Evolutionary conservation across 2,113 vertebrate genomes (phyloP).

Genomic region (Sarotherodon lohbergeri): DNA sequence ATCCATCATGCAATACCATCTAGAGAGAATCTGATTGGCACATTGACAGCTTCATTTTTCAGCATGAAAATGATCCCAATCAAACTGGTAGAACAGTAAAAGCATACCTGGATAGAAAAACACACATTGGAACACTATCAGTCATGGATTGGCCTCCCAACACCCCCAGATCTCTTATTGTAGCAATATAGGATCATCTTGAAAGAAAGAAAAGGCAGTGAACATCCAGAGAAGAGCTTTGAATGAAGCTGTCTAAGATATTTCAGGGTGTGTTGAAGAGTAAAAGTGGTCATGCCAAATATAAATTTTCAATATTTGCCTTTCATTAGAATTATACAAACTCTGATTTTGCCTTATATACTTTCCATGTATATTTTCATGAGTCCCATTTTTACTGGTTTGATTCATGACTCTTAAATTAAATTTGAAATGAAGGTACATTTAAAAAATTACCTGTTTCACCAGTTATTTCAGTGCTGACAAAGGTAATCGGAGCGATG

Average conservation of each 20-base stretch:
- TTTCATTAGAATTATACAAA: neutral
- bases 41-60: neutral
- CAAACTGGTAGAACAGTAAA: neutral
- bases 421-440: neutral
- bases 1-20: neutral
- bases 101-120: neutral
- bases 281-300: neutral
- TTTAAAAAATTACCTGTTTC: neutral
- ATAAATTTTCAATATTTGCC: neutral
- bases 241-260: neutral
- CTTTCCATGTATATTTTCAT: neutral
- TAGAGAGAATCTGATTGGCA: neutral
- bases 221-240: neutral
- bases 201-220: neutral
- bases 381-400: neutral
- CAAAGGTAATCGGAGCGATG: neutral
- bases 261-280: neutral
- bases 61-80: neutral
- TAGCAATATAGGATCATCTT: neutral
- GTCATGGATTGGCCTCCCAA: neutral
- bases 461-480: neutral
- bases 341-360: neutral
- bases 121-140: neutral
- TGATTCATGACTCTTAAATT: neutral
- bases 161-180: neutral